A percentile compares a stretch with the other conserved stretches of the same genome.
Evolutionary conservation across 2,888 invertebrate genomes (phyloP).

Genomic region (Eustalomyia histrio): DNA sequence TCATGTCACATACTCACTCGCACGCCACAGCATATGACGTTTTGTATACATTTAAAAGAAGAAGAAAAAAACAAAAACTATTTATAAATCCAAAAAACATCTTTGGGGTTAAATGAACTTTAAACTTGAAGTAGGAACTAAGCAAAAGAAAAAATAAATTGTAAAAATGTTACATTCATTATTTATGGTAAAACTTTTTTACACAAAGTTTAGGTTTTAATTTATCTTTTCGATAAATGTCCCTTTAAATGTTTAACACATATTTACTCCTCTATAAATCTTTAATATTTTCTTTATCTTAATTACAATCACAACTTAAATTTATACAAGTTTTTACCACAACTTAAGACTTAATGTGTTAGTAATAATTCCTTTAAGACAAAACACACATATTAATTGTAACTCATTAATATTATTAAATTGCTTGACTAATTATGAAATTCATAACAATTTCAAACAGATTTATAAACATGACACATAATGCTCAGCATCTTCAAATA

Average conservation of each 20-base stretch:
- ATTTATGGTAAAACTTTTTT: no score
- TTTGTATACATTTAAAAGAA: neutral
- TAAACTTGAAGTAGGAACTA: slow-evolving; percentile 13
- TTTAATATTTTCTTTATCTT: slow-evolving; percentile 2
- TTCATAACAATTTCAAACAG: slow-evolving; percentile 47
- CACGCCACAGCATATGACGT: slow-evolving; percentile 2
- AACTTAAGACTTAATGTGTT: slow-evolving; percentile 9
- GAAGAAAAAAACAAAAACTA: neutral
- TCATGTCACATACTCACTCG: neutral
- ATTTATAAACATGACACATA: slow-evolving; percentile 29
- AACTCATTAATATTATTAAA: slow-evolving; percentile 48
- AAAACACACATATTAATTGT: slow-evolving; percentile 9
- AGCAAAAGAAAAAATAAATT: no score
- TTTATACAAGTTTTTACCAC: slow-evolving; percentile 2
- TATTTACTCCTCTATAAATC: neutral
- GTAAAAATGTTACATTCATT: no score
- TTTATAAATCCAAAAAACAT: slow-evolving; percentile 1
- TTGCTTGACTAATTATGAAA: slow-evolving; percentile 52
- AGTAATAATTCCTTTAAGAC: slow-evolving; percentile 16
- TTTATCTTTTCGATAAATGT: no score
- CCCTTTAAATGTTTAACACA: no score
- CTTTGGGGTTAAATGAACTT: slow-evolving; percentile 10
- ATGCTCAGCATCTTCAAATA: slow-evolving; percentile 12
- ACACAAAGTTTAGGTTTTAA: no score
- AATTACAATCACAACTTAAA: slow-evolving; percentile 22